Evolutionary conservation across 2,797 vertebrate genomes (phyloP), one percentile per base, ranked within the genome.

Genomic region (Spheniscus humboldti): DNA sequence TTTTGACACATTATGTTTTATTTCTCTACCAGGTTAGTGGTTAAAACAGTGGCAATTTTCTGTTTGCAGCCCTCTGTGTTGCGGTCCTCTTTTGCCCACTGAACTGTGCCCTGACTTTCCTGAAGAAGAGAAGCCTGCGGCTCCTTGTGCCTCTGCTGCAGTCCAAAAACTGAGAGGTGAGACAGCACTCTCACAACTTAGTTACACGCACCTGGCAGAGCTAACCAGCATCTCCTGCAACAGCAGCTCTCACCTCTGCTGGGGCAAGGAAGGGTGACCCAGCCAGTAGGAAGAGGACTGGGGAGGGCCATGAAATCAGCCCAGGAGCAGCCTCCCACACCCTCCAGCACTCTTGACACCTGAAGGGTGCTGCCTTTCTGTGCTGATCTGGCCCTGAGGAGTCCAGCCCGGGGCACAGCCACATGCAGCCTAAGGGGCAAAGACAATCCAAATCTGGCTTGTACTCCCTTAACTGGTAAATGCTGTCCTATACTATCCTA

Each of bases 61-160:
- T 73, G 1, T 59, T 75, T 88, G 53, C 94, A 97, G 96, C 89
- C 37, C 59, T 94, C 30, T 91, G 81, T 11, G 14, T 90, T 7
- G 59, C 90, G 3, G 8, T 96, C 47, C 93, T 97, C 20, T 91
- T 86, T 24, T 86, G 53, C 53, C 81, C 90, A 7, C 52, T 97
- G 82, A 95, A n/a, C 69, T 53, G 18, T 17, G 62, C 25, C 55
- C 60, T 95, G 63, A 56, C 22, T 47, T 88, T 37, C 39, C 82
- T 97, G 87, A 97, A 93, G 90, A 91, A 77, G 56, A 96, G 43
- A 87, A 73, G 52, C 68, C 24, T 86, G 31, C 59, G 73, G 71
- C 62, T 92, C 41, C 60, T 90, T 2, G 3, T 23, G 11, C 10
- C 37, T 35, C 57, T 71, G 56, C 55, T 92, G n/a, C 96, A 91